A percentile compares a stretch with the other conserved stretches of the same genome.
These are phyloP conservation scores for Atta texana DNA, from an alignment of 1,140 invertebrate genomes.

Conservation along the genomic window DNA sequence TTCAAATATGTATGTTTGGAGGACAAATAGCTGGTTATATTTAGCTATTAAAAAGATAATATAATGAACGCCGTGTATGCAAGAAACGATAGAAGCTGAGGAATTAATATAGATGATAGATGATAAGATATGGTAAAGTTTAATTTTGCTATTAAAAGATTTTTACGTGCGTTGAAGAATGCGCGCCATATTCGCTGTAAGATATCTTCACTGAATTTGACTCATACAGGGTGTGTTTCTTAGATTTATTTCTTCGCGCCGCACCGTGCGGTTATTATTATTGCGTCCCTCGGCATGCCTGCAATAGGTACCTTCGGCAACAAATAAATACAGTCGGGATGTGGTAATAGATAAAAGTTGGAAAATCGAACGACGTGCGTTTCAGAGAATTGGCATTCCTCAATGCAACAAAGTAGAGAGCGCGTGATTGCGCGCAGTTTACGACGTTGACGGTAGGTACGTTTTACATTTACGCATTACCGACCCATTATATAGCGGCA, in stretches of 20 bases:
- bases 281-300: slow-evolving; percentile 25
- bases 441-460: slow-evolving; percentile 10
- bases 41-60: background rate
- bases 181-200: background rate
- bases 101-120: slow-evolving; percentile 10
- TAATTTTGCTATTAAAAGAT: slow-evolving; percentile 24
- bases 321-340: slow-evolving; percentile 69
- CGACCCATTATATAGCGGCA: background rate
- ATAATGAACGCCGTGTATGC: background rate
- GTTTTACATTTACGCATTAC: slow-evolving; percentile 43
- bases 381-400: slow-evolving; percentile 34
- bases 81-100: background rate
- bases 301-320: slow-evolving; percentile 58
- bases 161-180: slow-evolving; percentile 23
- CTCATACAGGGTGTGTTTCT: slow-evolving; percentile 12
- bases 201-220: slow-evolving; percentile 35
- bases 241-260: slow-evolving; percentile 59
- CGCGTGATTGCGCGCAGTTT: slow-evolving; percentile 53
- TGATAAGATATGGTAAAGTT: slow-evolving; percentile 32
- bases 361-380: slow-evolving; percentile 71
- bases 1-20: slow-evolving; percentile 29
- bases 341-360: slow-evolving; percentile 73
- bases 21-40: slow-evolving; percentile 21
- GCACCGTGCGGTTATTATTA: background rate
- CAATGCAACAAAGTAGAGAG: slow-evolving; percentile 46